Conservation (phyloP, 2,888 invertebrate genomes). For the Neoscelio sp. region DNA sequence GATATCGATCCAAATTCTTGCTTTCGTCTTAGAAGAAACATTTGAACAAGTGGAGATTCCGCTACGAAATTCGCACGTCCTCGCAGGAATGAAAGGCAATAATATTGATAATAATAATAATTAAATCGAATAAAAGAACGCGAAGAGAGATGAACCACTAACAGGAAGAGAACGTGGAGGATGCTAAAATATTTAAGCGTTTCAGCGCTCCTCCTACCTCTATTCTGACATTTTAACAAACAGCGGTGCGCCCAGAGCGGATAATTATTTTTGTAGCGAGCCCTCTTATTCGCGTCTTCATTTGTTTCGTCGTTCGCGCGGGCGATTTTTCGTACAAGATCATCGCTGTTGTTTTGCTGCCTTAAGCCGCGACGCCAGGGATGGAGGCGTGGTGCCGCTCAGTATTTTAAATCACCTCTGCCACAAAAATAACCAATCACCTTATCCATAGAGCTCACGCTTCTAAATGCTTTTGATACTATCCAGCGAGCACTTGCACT, state of each 20-base stretch:
- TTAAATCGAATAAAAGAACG: constrained; percentile 7
- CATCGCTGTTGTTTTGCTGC: constrained; percentile 72
- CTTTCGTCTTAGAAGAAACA: too few relatives aligned
- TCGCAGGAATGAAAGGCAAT: neutral
- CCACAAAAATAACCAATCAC: constrained; percentile 71
- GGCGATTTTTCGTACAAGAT: constrained; percentile 72
- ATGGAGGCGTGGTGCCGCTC: constrained; percentile 77
- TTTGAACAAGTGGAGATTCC: too few relatives aligned
- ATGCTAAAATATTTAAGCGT: constrained; percentile 72
- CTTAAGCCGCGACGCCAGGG: constrained; percentile 66
- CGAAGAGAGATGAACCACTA: constrained; percentile 44
- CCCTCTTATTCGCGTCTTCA: constrained; percentile 81
- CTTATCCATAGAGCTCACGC: constrained; percentile 68
- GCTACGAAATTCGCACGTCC: neutral
- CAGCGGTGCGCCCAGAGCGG: constrained; percentile 79
- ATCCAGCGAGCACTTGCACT: constrained; percentile 7
- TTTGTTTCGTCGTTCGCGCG: constrained; percentile 74
- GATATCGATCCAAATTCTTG: too few relatives aligned
- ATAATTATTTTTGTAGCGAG: constrained; percentile 80
- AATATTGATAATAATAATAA: constrained; percentile 4
- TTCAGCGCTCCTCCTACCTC: constrained; percentile 70
- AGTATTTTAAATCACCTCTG: constrained; percentile 81
- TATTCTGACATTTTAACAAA: constrained; percentile 80
- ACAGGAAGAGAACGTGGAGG: constrained; percentile 65
- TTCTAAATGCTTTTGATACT: constrained; percentile 43